These are phyloP conservation scores for Chaetops frenatus DNA, from an alignment of 2,113 vertebrate genomes.

Conservation along the genomic window DNA sequence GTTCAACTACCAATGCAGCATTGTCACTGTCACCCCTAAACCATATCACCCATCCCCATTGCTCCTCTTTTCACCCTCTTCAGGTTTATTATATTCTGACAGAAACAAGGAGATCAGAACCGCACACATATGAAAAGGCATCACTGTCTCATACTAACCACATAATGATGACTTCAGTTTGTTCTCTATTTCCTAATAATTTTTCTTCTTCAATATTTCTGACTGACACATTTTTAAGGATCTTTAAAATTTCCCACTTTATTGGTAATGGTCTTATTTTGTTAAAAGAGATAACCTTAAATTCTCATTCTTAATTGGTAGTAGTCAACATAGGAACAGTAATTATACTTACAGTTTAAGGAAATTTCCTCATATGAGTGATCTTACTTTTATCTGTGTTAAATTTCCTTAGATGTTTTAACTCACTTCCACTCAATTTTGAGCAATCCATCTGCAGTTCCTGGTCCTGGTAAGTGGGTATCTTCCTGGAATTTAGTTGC, in stretches of 20 bases:
- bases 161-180: not conserved
- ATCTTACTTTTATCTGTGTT: not conserved
- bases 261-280: not conserved
- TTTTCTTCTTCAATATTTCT: not conserved
- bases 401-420: not conserved
- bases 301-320: not conserved
- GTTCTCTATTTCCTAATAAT: not conserved
- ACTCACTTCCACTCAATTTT: not conserved
- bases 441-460: not conserved
- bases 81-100: not conserved
- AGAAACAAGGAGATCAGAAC: not conserved
- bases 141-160: not conserved
- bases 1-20: not conserved
- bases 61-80: not conserved
- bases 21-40: not conserved
- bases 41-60: not conserved
- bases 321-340: not conserved
- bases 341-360: not conserved
- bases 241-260: not conserved
- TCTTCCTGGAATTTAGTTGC: not conserved
- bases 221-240: not conserved
- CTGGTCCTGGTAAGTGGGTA: not conserved
- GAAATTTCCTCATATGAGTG: not conserved
- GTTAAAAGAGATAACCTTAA: not conserved
- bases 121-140: not conserved